Percentiles rank a stretch among this genome's conserved stretches.
phyloP scores from a whole-genome alignment of 2,888 invertebrate species.

The Lysandra coridon region DNA sequence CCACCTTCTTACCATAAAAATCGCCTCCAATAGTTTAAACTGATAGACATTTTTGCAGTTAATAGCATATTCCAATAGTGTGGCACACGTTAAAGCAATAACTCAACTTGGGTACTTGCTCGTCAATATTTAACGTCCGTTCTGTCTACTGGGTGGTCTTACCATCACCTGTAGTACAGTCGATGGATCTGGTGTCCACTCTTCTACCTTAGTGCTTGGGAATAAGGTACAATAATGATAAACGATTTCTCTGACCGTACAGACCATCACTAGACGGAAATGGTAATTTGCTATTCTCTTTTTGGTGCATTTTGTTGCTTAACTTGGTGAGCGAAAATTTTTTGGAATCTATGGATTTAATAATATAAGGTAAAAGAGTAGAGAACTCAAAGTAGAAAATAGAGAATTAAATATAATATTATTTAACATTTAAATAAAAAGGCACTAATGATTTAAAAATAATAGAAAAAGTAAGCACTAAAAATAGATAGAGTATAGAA shows the following conservation, averaged over 20 bases:
- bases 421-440: too few relatives aligned
- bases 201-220: neutral
- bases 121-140: constrained; percentile 4
- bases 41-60: neutral
- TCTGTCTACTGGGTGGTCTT: constrained; percentile 10
- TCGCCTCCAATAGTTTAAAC: too few relatives aligned
- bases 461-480: too few relatives aligned
- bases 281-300: neutral
- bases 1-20: too few relatives aligned
- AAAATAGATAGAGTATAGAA: too few relatives aligned
- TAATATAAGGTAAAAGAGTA: neutral
- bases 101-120: neutral
- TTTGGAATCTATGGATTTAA: neutral
- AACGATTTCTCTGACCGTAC: neutral
- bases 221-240: neutral
- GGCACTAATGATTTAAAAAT: too few relatives aligned
- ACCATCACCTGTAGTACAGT: neutral
- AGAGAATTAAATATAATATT: too few relatives aligned
- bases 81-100: constrained; percentile 3
- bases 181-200: neutral
- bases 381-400: too few relatives aligned
- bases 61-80: neutral
- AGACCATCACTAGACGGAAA: neutral
- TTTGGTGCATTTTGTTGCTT: neutral
- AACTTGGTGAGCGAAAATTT: neutral